Conservation (phyloP, 2,113 vertebrate genomes). For the Lathamus discolor region DNA sequence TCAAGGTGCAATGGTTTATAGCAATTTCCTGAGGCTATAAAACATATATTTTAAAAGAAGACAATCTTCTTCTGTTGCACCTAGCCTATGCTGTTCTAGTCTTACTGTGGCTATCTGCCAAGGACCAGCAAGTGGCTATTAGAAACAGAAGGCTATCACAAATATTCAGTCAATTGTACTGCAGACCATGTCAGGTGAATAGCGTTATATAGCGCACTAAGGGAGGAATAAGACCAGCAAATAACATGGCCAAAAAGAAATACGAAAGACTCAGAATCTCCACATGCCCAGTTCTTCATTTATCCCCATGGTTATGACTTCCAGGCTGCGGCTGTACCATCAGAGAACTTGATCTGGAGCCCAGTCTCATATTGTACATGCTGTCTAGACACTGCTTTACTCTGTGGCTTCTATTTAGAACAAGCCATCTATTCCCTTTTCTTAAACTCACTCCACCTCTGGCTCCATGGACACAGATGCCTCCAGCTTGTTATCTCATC, state of each 20-base stretch:
- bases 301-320: neutral
- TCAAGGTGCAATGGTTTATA: slow-evolving; percentile 17
- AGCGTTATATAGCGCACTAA: neutral
- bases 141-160: neutral
- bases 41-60: neutral
- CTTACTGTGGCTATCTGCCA: neutral
- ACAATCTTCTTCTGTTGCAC: neutral
- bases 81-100: neutral
- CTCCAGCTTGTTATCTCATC: neutral
- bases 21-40: slow-evolving; percentile 23
- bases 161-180: neutral
- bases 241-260: neutral
- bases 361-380: neutral
- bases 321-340: neutral
- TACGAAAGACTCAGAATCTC: neutral
- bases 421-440: neutral
- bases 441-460: neutral
- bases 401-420: neutral
- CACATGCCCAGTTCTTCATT: neutral
- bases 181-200: neutral
- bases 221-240: neutral
- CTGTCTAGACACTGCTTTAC: neutral
- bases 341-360: neutral
- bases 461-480: too few species aligned
- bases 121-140: neutral